Evolutionary conservation across 1,140 invertebrate species (phyloP).

Genomic region (Plutomurus gul): DNA sequence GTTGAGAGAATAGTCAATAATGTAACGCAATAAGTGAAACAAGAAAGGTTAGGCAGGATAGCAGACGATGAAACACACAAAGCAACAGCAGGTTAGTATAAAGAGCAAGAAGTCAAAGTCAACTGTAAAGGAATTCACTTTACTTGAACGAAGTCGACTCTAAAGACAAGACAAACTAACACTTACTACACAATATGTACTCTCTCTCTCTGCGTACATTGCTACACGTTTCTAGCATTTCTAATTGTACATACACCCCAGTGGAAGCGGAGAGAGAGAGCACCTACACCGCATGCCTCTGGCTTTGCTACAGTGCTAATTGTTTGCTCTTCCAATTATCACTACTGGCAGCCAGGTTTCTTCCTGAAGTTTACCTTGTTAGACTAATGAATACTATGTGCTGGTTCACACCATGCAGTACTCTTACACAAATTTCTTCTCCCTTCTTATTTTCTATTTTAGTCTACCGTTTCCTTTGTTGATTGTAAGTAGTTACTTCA

Average conservation of each 20-base stretch:
- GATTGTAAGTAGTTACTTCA: too few species aligned
- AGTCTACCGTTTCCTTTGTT: too few species aligned
- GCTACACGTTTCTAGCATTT: too few species aligned
- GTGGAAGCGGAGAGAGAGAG: not conserved
- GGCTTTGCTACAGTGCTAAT: not conserved
- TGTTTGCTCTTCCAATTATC: conserved; percentile 27
- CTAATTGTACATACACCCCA: not conserved
- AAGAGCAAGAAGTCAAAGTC: conserved; percentile 2
- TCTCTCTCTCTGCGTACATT: not conserved
- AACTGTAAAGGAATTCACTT: conserved; percentile 5
- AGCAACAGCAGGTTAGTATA: conserved; percentile 11
- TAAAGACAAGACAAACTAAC: not conserved
- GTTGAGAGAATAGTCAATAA: not conserved
- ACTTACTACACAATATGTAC: too few species aligned
- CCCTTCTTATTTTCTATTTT: too few species aligned
- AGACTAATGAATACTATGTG: conserved; percentile 3
- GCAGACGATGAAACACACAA: not conserved
- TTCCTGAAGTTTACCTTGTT: conserved; percentile 1
- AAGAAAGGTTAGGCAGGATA: not conserved
- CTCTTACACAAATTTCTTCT: not conserved
- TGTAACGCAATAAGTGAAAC: not conserved
- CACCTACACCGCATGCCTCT: too few species aligned
- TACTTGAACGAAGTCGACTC: not conserved
- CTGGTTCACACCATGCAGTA: not conserved
- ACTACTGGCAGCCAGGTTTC: not conserved